Evolutionary conservation across 2,113 vertebrate genomes (phyloP), one percentile per base, ranked within the genome.

Genomic region (Siniperca knerii): DNA sequence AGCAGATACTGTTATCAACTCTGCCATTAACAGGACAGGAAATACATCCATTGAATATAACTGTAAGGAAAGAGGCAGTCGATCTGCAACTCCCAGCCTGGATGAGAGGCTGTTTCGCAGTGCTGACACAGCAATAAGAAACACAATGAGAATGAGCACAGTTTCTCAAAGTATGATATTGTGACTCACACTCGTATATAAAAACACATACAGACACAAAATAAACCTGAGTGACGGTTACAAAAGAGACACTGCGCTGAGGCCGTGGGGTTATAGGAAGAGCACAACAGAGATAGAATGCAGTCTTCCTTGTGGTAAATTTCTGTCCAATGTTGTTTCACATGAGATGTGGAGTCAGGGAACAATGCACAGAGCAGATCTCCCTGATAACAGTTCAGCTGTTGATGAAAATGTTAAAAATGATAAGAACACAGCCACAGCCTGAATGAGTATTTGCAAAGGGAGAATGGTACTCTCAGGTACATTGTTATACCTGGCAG

Each of bases 261-360:
- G 40, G 13, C 64, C 25, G 75, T 46, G 61, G 15, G 46, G 33
- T 37, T 50, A 7, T 62, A 61, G 48, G 46, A 75, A 54, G 33
- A 81, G 78, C 55, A 66, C 58, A 78, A 35, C 21, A 58, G 25
- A 37, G 57, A 46, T 8, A 69, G 2, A 12, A 33, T 46, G 2
- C 66, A 25, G 18, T 35, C 29, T 8, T 78, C 46, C 61, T 72
- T 20, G 4, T 81, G 8, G 9, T 42, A 29, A 20, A 35, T 64
- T 18, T 79, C 5, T 76, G 15, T 75, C 66, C 29, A 25, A 65
- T 84, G 42, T 73, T 83, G 69, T 71, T 85, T 81, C 37, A 79
- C 65, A 35, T 0, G 4, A 33, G 23, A 48, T 46, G 67, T 77
- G 29, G 29, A 81, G 58, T 44, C 8, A 0, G 29, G 4, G n/a